Percentiles rank a stretch among this genome's conserved stretches.
These are phyloP conservation scores for Apamea crenata DNA, from an alignment of 2,888 invertebrate genomes.

Conservation along the genomic window DNA sequence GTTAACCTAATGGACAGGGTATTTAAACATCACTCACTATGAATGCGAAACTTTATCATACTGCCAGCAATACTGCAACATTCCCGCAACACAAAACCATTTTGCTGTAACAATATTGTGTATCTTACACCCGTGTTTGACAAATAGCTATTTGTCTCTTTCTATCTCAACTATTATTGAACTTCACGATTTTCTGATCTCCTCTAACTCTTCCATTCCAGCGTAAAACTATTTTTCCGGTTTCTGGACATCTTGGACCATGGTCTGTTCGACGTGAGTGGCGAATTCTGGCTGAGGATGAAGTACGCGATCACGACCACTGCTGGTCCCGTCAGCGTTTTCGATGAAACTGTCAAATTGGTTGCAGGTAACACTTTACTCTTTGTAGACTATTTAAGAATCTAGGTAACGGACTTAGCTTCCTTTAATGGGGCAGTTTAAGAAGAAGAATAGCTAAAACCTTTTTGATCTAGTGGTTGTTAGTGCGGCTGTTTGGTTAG, in stretches of 20 bases:
- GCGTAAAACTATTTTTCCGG: constrained; percentile 80
- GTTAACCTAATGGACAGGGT: no score
- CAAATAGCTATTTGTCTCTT: not conserved
- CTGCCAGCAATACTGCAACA: not conserved
- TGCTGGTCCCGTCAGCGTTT: constrained; percentile 75
- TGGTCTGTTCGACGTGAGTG: constrained; percentile 77
- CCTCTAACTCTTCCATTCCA: constrained; percentile 64
- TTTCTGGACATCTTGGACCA: constrained; percentile 82
- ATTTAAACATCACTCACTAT: no score
- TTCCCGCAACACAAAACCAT: not conserved
- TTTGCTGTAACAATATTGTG: not conserved
- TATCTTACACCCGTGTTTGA: not conserved
- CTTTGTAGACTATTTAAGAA: not conserved
- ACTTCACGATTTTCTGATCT: not conserved
- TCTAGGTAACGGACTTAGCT: no score
- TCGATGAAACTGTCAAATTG: constrained; percentile 78
- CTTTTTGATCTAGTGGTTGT: not conserved
- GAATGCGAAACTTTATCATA: not conserved
- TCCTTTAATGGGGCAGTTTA: not conserved
- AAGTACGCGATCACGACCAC: constrained; percentile 74
- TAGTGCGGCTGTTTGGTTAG: not conserved
- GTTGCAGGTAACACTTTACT: constrained; percentile 75
- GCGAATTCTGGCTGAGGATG: constrained; percentile 77
- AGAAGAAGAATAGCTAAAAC: not conserved
- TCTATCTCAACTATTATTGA: not conserved